A percentile compares a stretch with the other conserved stretches of the same genome.
Evolutionary conservation across 2,888 invertebrate species (phyloP).

Genomic region (Nomada fucata): DNA sequence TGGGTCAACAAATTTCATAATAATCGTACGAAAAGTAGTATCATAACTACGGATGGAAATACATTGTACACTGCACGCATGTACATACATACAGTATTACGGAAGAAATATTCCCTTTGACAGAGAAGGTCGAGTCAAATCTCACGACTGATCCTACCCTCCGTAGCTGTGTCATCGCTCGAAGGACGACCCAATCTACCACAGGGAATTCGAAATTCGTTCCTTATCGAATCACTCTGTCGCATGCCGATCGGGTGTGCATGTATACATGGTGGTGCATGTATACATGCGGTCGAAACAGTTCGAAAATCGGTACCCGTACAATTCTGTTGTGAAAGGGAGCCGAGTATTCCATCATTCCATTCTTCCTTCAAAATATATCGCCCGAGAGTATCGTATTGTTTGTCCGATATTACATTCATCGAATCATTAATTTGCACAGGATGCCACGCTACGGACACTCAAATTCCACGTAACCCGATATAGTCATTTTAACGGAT

Average conservation of each 20-base stretch:
- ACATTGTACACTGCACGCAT: no score
- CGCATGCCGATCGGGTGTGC: conserved; percentile 6
- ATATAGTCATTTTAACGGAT: no score
- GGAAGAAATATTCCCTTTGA: conserved; percentile 22
- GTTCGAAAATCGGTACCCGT: conserved; percentile 9
- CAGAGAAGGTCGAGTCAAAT: not conserved
- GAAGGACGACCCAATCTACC: conserved; percentile 18
- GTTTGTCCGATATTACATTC: no score
- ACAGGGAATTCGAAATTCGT: conserved; percentile 44
- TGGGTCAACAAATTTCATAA: not conserved
- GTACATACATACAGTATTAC: not conserved
- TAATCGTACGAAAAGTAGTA: not conserved
- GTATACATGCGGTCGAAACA: not conserved
- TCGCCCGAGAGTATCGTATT: no score
- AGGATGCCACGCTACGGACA: no score
- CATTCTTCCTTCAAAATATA: not conserved
- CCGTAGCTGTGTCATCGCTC: conserved; percentile 22
- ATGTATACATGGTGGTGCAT: not conserved
- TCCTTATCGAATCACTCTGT: conserved; percentile 44
- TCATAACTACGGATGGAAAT: not conserved
- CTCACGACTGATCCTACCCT: conserved; percentile 8
- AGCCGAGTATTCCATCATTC: not conserved
- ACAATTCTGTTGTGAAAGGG: not conserved
- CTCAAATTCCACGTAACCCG: no score
- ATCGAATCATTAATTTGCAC: no score